phyloP scores from a whole-genome alignment of 2,113 vertebrate species.

The Peromyscus polionotus region DNA sequence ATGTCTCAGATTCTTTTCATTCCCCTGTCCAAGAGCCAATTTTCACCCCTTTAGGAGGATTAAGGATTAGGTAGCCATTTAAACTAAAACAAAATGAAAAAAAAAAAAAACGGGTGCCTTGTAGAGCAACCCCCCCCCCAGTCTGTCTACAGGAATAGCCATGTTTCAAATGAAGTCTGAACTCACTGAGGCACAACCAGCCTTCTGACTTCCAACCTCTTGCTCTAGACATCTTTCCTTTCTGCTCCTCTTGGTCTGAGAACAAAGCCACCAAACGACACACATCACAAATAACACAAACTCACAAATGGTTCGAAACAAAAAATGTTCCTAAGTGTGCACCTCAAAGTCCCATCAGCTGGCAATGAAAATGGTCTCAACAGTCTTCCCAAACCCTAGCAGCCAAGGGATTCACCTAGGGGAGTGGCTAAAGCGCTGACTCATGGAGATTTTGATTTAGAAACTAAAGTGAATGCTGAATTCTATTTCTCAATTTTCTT shows the following conservation, averaged over 20 bases:
- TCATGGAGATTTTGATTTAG: background rate
- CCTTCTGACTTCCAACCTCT: background rate
- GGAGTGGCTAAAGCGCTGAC: constrained; percentile 2
- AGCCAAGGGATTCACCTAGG: background rate
- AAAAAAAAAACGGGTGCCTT: background rate
- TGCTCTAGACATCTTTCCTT: background rate
- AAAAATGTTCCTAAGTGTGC: too few species aligned
- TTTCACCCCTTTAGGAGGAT: constrained; percentile 4
- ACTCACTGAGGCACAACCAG: background rate
- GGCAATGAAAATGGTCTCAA: background rate
- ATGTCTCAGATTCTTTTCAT: background rate
- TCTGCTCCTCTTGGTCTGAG: background rate
- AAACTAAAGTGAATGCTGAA: background rate
- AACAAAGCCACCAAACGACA: background rate
- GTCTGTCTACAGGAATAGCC: background rate
- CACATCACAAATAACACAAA: too few species aligned
- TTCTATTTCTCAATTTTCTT: constrained; percentile 30
- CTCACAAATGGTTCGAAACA: background rate
- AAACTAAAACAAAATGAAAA: constrained; percentile 45
- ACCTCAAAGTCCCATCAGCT: background rate
- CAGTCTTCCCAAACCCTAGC: background rate
- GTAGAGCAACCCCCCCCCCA: background rate
- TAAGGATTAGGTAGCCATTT: background rate
- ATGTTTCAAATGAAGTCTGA: background rate
- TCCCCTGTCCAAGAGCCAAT: background rate